Percentiles rank a stretch among this genome's conserved stretches.
Conservation (phyloP, 1,140 invertebrate species). For the Hermetia illucens region DNA sequence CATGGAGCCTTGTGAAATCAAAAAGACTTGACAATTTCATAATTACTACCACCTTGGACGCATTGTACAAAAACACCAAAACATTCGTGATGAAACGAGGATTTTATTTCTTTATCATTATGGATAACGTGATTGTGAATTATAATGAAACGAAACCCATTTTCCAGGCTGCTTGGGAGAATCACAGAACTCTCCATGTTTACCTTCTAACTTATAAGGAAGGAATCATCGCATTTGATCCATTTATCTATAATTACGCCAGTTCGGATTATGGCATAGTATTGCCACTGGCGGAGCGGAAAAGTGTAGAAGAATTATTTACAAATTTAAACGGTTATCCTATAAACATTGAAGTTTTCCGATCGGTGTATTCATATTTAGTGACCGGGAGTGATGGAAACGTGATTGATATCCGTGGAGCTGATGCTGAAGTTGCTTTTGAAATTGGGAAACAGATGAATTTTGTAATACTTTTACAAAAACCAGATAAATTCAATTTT, state of each 20-base stretch:
- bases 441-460: slow-evolving; percentile 16
- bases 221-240: neutral
- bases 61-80: neutral
- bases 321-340: slow-evolving; percentile 20
- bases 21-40: neutral
- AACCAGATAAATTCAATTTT: slow-evolving; percentile 23
- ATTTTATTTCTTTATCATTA: neutral
- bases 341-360: slow-evolving; percentile 19
- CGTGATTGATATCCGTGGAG: slow-evolving; percentile 11
- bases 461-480: slow-evolving; percentile 15
- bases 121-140: slow-evolving; percentile 1
- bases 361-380: slow-evolving; percentile 20
- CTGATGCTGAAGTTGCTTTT: slow-evolving; percentile 17
- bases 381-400: slow-evolving; percentile 8
- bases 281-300: neutral
- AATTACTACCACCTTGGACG: neutral
- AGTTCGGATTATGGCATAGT: neutral
- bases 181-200: neutral
- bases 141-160: neutral
- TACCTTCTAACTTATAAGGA: neutral
- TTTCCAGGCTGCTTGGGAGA: slow-evolving; percentile 3
- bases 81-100: neutral
- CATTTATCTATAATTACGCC: neutral
- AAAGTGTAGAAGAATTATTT: slow-evolving; percentile 7
- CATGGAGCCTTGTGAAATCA: too few species aligned